Evolutionary conservation across 2,888 invertebrate genomes (phyloP), one percentile per base, ranked within the genome.

Genomic region (Scaptodrosophila latifasciaeformis): DNA sequence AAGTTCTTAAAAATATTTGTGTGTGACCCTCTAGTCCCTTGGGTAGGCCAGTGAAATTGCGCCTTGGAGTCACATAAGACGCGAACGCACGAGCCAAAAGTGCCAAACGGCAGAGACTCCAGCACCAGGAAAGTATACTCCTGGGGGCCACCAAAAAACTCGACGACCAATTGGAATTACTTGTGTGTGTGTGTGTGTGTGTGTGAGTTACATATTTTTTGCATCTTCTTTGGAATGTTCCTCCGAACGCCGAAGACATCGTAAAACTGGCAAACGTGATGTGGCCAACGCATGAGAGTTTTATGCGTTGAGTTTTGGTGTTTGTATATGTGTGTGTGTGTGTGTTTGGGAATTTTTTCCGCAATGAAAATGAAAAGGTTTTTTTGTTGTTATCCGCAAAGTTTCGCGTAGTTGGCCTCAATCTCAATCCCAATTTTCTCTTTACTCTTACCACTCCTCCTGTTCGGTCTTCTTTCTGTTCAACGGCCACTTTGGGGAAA

Each of bases 41-140:
- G 76, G 83, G 54, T 49, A 48, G 82, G 72, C 54, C 57, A 65
- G 81, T 81, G 78, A 82, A 86, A 86, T 86, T 86, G 85, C 83
- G 84, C 86, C 85, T 85, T 74, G 65, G 86, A 83, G 86, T 85
- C 81, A 82, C 85, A 84, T 85, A 85, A 86, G 82, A 80, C 82
- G 79, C 76, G 81, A 35, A 34, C 76, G 72, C 67, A 48, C 79
- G 82, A 39, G 17, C 24, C 21, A 31, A 24, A 47, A 83, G 78
- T 81, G 80, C 80, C 84, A 82, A 82, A 82, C 82, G 84, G 80
- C 84, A 84, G n/a, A n/a, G n/a, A n/a, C n/a, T n/a, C n/a, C 59
- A 62, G 56, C 60, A 63, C 67, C 77, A 81, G n/a, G n/a, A 74
- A 72, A 72, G 77, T 72, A 72, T 72, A 75, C 72, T 74, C 72